phyloP scores from a whole-genome alignment of 37 sponge, comb jelly and placozoan genomes.

The Aplysina aerophoba region DNA sequence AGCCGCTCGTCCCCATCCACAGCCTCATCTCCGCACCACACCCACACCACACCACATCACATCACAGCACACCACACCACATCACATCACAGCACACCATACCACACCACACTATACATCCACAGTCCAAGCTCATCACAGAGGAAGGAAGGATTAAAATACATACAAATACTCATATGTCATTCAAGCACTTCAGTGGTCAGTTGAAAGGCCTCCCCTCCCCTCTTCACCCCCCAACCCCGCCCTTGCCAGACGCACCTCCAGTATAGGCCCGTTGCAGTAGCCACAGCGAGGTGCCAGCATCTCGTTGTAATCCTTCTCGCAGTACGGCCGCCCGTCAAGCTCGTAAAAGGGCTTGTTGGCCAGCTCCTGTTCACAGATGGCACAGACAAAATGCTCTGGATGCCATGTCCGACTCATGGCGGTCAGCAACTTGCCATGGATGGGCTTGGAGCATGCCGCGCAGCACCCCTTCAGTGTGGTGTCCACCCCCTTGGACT shows the following conservation, averaged over 20 bases:
- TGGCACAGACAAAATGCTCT: conserved; percentile 93
- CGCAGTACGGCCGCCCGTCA: conserved; percentile 91
- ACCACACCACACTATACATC: not conserved
- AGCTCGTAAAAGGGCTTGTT: conserved; percentile 85
- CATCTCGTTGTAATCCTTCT: conserved; percentile 97
- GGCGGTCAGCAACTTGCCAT: conserved; percentile 87
- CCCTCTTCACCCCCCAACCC: not conserved
- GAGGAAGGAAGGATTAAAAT: no score
- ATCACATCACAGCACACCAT: not conserved
- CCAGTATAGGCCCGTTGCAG: conserved; percentile 95
- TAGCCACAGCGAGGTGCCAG: conserved; percentile 95
- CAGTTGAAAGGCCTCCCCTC: no score
- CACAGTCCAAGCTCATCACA: no score
- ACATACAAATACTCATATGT: not conserved
- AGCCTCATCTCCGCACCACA: no score
- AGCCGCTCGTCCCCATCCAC: no score
- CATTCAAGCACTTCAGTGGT: no score
- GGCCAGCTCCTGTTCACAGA: conserved; percentile 84
- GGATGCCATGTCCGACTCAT: conserved; percentile 92
- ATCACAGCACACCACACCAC: not conserved
- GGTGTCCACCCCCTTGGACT: conserved; percentile 73
- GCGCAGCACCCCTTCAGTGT: conserved; percentile 81
- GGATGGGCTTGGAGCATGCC: conserved; percentile 93
- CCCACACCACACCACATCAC: not conserved
- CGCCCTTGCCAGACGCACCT: conserved; percentile 57